Evolutionary conservation across 2,113 vertebrate genomes (phyloP).

Genomic region (Psettodes erumei): DNA sequence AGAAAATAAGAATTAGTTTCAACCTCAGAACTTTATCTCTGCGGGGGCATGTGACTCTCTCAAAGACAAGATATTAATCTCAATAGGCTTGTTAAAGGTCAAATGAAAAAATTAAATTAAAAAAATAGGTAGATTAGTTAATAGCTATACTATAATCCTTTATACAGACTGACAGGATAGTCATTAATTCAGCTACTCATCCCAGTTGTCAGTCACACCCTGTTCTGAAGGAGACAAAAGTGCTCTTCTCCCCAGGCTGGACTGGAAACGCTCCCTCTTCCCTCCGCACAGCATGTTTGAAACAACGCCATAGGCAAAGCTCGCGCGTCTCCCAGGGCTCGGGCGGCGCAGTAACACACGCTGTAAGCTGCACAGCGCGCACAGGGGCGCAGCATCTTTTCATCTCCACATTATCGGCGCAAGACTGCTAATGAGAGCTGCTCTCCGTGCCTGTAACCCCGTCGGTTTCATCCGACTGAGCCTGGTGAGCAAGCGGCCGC

Average conservation of each 20-base stretch:
- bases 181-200: constrained; percentile 17
- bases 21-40: background rate
- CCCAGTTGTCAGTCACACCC: background rate
- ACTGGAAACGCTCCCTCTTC: constrained; percentile 2
- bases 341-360: constrained; percentile 48
- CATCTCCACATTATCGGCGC: constrained; percentile 61
- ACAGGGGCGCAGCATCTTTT: constrained; percentile 58
- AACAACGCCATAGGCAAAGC: constrained; percentile 38
- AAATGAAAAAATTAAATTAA: constrained; percentile 1
- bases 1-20: background rate
- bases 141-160: constrained; percentile 12
- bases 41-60: background rate
- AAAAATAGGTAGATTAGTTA: constrained; percentile 10
- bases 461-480: constrained; percentile 53
- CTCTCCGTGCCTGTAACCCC: constrained; percentile 47
- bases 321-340: constrained; percentile 32
- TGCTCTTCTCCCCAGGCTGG: constrained; percentile 11
- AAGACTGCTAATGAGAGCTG: constrained; percentile 72
- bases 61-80: background rate
- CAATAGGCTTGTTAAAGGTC: background rate
- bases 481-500: constrained; percentile 30
- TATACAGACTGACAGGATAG: constrained; percentile 5
- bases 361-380: constrained; percentile 27
- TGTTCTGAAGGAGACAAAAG: constrained; percentile 38
- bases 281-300: constrained; percentile 29